Conservation (phyloP, 2,888 invertebrate species). For the Hybos culiciformis region DNA sequence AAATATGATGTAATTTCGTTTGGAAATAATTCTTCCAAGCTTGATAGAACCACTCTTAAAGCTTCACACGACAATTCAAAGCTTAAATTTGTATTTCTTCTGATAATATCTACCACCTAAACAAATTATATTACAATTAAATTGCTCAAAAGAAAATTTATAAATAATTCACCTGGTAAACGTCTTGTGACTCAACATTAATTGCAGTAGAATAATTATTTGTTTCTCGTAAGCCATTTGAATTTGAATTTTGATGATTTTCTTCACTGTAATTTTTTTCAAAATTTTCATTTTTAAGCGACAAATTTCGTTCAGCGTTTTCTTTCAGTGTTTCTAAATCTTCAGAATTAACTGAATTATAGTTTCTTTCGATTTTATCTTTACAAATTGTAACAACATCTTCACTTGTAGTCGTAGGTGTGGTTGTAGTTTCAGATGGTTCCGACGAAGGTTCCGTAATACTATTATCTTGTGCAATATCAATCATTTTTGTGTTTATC, state of each 20-base stretch:
- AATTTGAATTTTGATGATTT: not conserved
- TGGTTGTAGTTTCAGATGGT: constrained; percentile 33
- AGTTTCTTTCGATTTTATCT: constrained; percentile 24
- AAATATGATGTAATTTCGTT: constrained; percentile 45
- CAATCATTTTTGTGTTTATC: constrained; percentile 22
- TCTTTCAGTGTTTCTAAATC: not conserved
- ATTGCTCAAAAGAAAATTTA: too few species aligned
- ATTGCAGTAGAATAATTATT: not conserved
- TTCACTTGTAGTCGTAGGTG: constrained; percentile 30
- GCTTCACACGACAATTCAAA: constrained; percentile 78
- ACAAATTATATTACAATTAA: too few species aligned
- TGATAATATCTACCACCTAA: constrained; percentile 66
- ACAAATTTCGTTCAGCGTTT: too few species aligned
- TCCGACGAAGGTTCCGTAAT: constrained; percentile 34
- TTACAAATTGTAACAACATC: constrained; percentile 35
- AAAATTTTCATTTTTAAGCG: not conserved
- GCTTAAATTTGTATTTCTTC: constrained; percentile 71
- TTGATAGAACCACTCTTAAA: constrained; percentile 58
- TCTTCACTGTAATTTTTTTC: not conserved
- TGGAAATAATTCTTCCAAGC: constrained; percentile 40
- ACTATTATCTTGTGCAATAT: constrained; percentile 33
- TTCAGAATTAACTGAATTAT: constrained; percentile 14
- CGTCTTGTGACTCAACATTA: constrained; percentile 32
- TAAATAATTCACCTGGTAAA: too few species aligned
- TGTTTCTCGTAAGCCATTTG: not conserved